Base-by-base conservation (phyloP, 2,113 vertebrate species). In the Mustelus asterias region DNA sequence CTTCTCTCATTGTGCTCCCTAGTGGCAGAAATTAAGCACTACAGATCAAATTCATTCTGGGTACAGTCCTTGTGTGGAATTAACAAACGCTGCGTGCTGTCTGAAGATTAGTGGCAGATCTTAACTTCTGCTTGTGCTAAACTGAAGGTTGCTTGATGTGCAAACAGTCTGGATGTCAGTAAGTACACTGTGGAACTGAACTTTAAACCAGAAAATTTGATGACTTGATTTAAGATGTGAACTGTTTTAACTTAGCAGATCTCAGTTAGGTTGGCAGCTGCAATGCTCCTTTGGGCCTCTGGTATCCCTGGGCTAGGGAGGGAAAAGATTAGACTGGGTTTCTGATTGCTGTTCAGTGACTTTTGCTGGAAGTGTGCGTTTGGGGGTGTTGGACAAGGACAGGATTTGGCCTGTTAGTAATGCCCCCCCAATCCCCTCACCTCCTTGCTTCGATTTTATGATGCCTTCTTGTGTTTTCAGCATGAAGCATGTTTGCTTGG, bases 11-110 rank as follows among this genome's bases (percentile, higher is more conserved):
- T 18, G 33, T 93, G 89, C 89, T 37, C n/a, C 60, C 89, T 65
- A 93, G 89, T 93, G 89, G 89, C 60, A 93, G 60, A 93, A 93
- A 93, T 93, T 93, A 93, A 93, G 16, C n/a, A 93, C 60, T 65
- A 65, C 89, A 93, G 60, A 93, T 65, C 58, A 93, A 93, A 93
- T 37, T 63, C 63, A 65, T 93, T 65, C 89, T 20, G 89, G 8
- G 16, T 5, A 18, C 18, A 37, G 89, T 65, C 60, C 20, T 93
- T 54, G 14, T 93, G 60, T 22, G 63, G 89, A 93, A 37, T 93
- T 93, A 93, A 65, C 58, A 93, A 93, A 37, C 33, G 18, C 60
- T 93, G 29, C 33, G 89, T 93, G 16, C 89, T 65, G 89, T 37
- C 60, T 37, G 29, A 90, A 60, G 88, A 29, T 88, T 58, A 90